A percentile compares a stretch with the other conserved stretches of the same genome.
Conservation (phyloP, 2,888 invertebrate genomes). For the Cheiracanthium punctorium region DNA sequence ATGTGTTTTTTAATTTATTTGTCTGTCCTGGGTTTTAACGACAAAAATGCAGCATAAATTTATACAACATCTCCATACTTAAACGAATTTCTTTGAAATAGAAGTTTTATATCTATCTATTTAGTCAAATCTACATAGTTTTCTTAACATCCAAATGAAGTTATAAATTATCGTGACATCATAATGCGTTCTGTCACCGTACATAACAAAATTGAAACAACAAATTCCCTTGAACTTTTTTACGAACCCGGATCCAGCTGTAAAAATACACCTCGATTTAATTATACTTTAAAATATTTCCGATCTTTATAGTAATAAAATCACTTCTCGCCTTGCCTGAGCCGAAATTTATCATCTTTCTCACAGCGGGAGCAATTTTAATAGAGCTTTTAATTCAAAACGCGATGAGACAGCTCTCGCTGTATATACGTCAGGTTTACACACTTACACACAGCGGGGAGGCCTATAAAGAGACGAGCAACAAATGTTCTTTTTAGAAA, state of each 20-base stretch:
- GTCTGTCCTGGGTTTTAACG: no score
- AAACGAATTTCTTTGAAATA: no score
- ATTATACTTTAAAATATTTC: conserved; percentile 54
- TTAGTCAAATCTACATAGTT: no score
- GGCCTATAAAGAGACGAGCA: background rate
- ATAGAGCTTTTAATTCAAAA: conserved; percentile 59
- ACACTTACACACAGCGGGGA: conserved; percentile 37
- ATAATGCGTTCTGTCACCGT: background rate
- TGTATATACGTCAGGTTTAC: conserved; percentile 49
- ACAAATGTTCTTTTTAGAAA: conserved; percentile 36
- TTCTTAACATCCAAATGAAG: background rate
- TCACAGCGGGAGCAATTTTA: conserved; percentile 47
- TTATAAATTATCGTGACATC: background rate
- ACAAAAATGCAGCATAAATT: no score
- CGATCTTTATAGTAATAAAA: conserved; percentile 48
- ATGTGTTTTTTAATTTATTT: no score
- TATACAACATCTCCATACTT: no score
- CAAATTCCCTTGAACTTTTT: background rate
- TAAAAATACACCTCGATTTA: conserved; percentile 17
- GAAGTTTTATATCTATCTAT: no score
- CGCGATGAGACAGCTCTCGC: conserved; percentile 37
- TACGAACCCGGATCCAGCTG: conserved; percentile 41
- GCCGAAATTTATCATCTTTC: conserved; percentile 40
- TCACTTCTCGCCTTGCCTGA: conserved; percentile 53
- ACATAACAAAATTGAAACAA: background rate